Conservation (phyloP, 2,888 invertebrate species). For the Drosophila pseudotakahashii region DNA sequence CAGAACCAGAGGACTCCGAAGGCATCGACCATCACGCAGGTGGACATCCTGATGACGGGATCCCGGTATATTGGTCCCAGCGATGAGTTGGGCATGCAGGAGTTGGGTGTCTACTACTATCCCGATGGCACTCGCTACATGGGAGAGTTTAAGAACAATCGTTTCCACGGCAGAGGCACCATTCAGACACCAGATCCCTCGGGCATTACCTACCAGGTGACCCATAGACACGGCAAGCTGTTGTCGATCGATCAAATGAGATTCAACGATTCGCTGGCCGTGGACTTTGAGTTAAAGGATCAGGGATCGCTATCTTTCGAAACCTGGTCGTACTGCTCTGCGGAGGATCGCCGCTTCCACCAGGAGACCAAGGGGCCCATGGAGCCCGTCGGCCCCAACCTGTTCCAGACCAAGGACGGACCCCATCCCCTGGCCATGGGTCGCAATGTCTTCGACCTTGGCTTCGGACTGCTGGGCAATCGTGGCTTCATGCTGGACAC, state of each 20-base stretch:
- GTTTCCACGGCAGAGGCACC: conserved; percentile 86
- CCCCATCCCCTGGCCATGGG: conserved; percentile 17
- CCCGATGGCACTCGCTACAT: conserved; percentile 87
- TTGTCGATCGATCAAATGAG: conserved; percentile 32
- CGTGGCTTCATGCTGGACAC: conserved; percentile 22
- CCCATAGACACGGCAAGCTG: conserved; percentile 49
- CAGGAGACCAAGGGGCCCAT: conserved; percentile 18
- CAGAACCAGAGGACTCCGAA: neutral
- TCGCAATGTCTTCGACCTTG: conserved; percentile 58
- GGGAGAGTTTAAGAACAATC: conserved; percentile 86
- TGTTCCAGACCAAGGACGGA: conserved; percentile 17
- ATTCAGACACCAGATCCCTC: conserved; percentile 50
- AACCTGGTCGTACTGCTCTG: conserved; percentile 88
- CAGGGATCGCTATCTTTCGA: conserved; percentile 48
- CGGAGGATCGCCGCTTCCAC: conserved; percentile 87
- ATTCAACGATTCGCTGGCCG: conserved; percentile 49
- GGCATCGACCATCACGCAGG: neutral
- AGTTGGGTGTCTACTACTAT: conserved; percentile 86
- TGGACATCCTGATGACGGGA: conserved; percentile 42
- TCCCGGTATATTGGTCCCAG: conserved; percentile 39
- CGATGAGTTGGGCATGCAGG: conserved; percentile 86
- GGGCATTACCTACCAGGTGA: conserved; percentile 72
- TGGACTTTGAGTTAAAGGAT: conserved; percentile 65
- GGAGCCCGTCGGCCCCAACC: conserved; percentile 34
- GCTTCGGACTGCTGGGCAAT: conserved; percentile 46